A percentile compares a stretch with the other conserved stretches of the same genome.
Conservation (phyloP, 2,113 vertebrate species). For the Marcusenius ussheri region DNA sequence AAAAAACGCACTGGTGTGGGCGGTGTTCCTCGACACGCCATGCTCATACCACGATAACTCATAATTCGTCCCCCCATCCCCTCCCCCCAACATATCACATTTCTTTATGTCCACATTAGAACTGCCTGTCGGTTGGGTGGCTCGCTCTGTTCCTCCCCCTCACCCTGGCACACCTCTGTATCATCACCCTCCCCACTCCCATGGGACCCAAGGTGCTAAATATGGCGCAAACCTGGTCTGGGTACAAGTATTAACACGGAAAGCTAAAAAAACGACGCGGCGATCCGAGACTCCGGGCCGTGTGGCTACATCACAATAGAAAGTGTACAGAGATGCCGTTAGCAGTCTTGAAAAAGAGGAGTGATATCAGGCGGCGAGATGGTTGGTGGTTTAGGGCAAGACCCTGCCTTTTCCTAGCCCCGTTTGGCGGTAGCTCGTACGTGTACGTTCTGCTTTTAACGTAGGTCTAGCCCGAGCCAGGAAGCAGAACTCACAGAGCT, state of each 20-base stretch:
- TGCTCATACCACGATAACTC: slow-evolving; percentile 22
- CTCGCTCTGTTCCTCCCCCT: neutral
- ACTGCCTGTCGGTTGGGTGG: slow-evolving; percentile 24
- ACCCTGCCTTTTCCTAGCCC: neutral
- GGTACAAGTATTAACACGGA: neutral
- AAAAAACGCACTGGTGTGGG: neutral
- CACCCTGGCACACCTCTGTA: neutral
- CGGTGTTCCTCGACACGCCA: slow-evolving; percentile 6
- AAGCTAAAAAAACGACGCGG: neutral
- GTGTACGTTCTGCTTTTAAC: neutral
- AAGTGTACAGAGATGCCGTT: neutral
- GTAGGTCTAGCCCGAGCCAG: neutral
- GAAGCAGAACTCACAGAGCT: neutral
- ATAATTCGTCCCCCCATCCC: slow-evolving; percentile 18
- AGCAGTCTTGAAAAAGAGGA: neutral
- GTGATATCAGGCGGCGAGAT: neutral
- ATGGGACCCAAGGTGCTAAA: neutral
- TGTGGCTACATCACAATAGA: neutral
- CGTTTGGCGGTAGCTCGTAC: neutral
- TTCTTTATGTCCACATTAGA: slow-evolving; percentile 24
- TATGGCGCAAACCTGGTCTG: neutral
- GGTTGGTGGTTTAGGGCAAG: neutral
- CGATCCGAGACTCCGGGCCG: neutral
- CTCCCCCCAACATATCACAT: slow-evolving; percentile 27
- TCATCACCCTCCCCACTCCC: neutral